Conservation (phyloP, 2,113 vertebrate genomes). For the Todiramphus saurophagus region DNA sequence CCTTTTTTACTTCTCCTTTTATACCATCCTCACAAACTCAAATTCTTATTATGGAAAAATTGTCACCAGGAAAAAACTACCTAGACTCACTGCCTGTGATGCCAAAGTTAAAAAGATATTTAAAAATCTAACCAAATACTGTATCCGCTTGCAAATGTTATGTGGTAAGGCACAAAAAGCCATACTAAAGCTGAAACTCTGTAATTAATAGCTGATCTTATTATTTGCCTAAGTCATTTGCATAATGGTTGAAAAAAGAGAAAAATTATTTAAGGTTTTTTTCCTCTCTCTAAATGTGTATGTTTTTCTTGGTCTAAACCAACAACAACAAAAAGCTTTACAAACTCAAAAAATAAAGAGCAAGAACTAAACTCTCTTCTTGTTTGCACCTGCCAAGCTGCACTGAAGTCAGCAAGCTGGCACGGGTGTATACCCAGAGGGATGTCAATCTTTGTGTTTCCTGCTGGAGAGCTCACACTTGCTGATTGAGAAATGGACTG, state of each 20-base stretch:
- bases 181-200: not conserved
- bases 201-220: not conserved
- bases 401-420: slow-evolving; percentile 3
- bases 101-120: slow-evolving; percentile 52
- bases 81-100: slow-evolving; percentile 24
- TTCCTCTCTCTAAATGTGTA: not conserved
- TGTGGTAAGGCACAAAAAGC: slow-evolving; percentile 12
- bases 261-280: not conserved
- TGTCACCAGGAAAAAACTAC: slow-evolving; percentile 42
- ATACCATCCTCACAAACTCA: slow-evolving; percentile 34
- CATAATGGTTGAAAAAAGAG: not conserved
- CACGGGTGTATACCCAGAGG: not conserved
- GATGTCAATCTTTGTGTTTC: slow-evolving; percentile 39
- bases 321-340: not conserved
- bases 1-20: not conserved
- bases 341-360: not conserved
- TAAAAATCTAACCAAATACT: slow-evolving; percentile 59
- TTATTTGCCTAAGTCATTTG: not conserved
- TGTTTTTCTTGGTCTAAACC: slow-evolving; percentile 25
- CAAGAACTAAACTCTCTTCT: slow-evolving; percentile 9
- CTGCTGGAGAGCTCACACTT: not conserved
- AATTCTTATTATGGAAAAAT: slow-evolving; percentile 53
- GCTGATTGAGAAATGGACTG: not conserved
- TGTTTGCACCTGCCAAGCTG: slow-evolving; percentile 43
- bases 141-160: not conserved